These are phyloP conservation scores for Boloria euphrosyne DNA, from an alignment of 2,888 invertebrate genomes.

Conservation along the genomic window DNA sequence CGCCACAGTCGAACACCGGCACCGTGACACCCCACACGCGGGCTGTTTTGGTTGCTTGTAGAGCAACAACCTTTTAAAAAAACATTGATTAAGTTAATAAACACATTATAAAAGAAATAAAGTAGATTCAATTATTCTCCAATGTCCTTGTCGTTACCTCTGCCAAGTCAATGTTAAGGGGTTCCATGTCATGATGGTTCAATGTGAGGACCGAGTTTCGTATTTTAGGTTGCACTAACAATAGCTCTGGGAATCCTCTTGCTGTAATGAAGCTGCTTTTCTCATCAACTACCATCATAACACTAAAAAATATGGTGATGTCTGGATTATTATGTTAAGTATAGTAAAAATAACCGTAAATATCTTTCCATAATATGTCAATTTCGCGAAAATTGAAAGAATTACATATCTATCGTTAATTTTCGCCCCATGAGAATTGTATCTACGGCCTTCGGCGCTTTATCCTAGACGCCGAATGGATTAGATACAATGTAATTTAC, in stretches of 20 bases:
- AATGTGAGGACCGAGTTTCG: slow-evolving; percentile 78
- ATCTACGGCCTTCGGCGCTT: too few species aligned
- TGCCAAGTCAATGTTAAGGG: slow-evolving; percentile 78
- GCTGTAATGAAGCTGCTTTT: slow-evolving; percentile 82
- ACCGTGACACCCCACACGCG: slow-evolving; percentile 82
- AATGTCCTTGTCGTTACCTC: slow-evolving; percentile 55
- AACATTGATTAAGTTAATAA: neutral
- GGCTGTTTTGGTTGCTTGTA: slow-evolving; percentile 61
- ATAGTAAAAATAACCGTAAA: neutral
- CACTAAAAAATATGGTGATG: slow-evolving; percentile 55
- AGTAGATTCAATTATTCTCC: neutral
- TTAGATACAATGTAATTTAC: too few species aligned
- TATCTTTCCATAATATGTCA: too few species aligned
- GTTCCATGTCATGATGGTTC: slow-evolving; percentile 80
- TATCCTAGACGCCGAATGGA: too few species aligned
- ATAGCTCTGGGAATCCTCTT: slow-evolving; percentile 78
- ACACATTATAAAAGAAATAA: slow-evolving; percentile 7
- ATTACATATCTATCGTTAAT: too few species aligned
- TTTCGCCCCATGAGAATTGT: too few species aligned
- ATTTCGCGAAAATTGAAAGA: too few species aligned
- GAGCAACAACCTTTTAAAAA: slow-evolving; percentile 53
- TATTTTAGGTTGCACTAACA: slow-evolving; percentile 76
- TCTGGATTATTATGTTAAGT: neutral
- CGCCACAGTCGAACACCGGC: slow-evolving; percentile 87
- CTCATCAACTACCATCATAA: slow-evolving; percentile 82